These are phyloP conservation scores for Bicyclus anynana DNA, from an alignment of 1,140 invertebrate species.

Conservation along the genomic window DNA sequence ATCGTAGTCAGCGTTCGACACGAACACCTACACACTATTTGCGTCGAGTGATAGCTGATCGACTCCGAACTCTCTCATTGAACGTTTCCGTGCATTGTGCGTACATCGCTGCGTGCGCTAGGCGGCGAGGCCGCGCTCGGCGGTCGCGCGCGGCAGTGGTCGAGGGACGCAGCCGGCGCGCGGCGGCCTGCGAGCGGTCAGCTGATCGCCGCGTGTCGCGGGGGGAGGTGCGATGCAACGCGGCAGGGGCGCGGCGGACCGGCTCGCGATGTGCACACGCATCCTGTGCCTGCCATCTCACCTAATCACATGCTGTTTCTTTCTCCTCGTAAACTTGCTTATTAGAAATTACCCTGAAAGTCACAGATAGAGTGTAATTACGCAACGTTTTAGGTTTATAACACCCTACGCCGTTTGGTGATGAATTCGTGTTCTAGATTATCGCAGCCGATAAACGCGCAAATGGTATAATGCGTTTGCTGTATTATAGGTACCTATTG, in stretches of 20 bases:
- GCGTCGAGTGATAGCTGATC: conserved; percentile 18
- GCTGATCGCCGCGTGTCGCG: conserved; percentile 57
- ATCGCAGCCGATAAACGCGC: conserved; percentile 28
- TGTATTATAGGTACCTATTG: conserved; percentile 8
- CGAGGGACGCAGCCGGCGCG: conserved; percentile 1
- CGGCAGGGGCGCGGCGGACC: conserved; percentile 13
- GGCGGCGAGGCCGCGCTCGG: conserved; percentile 39
- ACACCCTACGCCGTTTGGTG: conserved; percentile 20
- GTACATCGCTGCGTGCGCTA: conserved; percentile 37
- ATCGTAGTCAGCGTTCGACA: conserved; percentile 11
- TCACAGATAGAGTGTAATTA: conserved; percentile 48
- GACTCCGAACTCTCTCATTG: conserved; percentile 17
- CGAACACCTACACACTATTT: conserved; percentile 23
- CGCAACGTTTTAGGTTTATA: conserved; percentile 30
- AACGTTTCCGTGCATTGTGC: conserved; percentile 17
- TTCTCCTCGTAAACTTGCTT: conserved; percentile 28
- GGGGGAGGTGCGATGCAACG: conserved; percentile 22
- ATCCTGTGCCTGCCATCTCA: conserved; percentile 31
- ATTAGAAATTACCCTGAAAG: conserved; percentile 30
- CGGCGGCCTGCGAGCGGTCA: conserved; percentile 44
- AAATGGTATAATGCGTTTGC: not conserved
- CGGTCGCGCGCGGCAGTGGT: conserved; percentile 29
- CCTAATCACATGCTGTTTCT: conserved; percentile 6
- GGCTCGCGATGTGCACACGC: conserved; percentile 53
- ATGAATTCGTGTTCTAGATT: conserved; percentile 40